Percentiles rank a stretch among this genome's conserved stretches.
phyloP scores from a whole-genome alignment of 2,888 invertebrate species.

The Amphipyra berbera region DNA sequence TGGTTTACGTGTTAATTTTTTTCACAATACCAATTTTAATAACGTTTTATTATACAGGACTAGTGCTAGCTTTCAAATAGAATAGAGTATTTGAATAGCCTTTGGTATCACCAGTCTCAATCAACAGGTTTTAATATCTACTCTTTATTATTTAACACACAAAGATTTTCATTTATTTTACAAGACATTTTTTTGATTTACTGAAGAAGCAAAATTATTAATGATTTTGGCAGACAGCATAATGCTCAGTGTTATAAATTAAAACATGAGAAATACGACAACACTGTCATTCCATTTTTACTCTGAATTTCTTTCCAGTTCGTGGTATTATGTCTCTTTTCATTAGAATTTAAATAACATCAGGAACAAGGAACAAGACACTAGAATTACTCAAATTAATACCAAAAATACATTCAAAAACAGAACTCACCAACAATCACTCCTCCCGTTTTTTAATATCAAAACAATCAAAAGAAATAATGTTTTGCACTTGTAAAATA shows the following conservation, averaged over 20 bases:
- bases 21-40: not conserved
- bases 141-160: conserved; percentile 2
- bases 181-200: too few relatives aligned
- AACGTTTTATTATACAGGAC: not conserved
- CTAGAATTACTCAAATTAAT: not conserved
- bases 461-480: conserved; percentile 48
- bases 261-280: not conserved
- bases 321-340: too few relatives aligned
- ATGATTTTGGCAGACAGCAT: too few relatives aligned
- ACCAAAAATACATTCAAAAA: conserved; percentile 3
- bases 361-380: not conserved
- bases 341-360: not conserved
- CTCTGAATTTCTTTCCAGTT: not conserved
- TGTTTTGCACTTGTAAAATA: conserved; percentile 22
- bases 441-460: conserved; percentile 29
- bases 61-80: not conserved
- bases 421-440: conserved; percentile 48
- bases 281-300: too few relatives aligned
- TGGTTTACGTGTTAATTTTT: not conserved
- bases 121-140: conserved; percentile 42
- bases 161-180: not conserved
- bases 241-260: not conserved
- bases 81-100: not conserved
- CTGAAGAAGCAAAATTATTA: too few relatives aligned
- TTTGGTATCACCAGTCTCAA: conserved; percentile 3